These are phyloP conservation scores for Ennomos fuscantarius DNA, from an alignment of 2,888 invertebrate genomes.

Conservation along the genomic window DNA sequence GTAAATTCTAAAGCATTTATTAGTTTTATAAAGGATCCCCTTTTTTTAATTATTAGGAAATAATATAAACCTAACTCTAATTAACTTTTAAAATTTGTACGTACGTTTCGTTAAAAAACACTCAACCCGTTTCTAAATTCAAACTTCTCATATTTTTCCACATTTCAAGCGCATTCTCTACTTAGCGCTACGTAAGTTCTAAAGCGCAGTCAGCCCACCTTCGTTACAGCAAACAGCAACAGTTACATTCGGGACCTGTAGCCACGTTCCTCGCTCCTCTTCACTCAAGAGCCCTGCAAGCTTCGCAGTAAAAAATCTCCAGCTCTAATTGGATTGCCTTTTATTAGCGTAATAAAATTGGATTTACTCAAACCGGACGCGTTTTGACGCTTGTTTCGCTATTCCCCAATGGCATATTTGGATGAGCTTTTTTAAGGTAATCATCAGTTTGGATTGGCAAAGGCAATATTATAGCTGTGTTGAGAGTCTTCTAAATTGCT, in stretches of 20 bases:
- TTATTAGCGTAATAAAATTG: constrained; percentile 82
- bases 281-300: constrained; percentile 62
- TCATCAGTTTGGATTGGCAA: constrained; percentile 20
- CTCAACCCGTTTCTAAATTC: too few relatives aligned
- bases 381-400: constrained; percentile 62
- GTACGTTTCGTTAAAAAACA: too few relatives aligned
- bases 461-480: constrained; percentile 1
- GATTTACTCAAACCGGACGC: constrained; percentile 70
- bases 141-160: background rate
- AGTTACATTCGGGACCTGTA: constrained; percentile 63
- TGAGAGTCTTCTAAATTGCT: background rate
- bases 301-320: constrained; percentile 71
- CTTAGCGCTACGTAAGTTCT: background rate
- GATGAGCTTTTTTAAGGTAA: constrained; percentile 39
- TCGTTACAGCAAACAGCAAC: constrained; percentile 57
- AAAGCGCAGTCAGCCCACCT: constrained; percentile 24
- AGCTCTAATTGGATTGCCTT: constrained; percentile 81
- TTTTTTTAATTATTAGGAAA: too few relatives aligned
- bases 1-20: too few relatives aligned
- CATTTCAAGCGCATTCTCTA: constrained; percentile 2
- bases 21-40: too few relatives aligned
- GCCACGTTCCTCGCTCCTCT: constrained; percentile 57
- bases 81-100: too few relatives aligned
- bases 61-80: too few relatives aligned
- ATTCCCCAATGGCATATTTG: constrained; percentile 60